Percentiles rank a stretch among this genome's conserved stretches.
phyloP scores from a whole-genome alignment of 64 coral and sea anemone species.

The Stichodactyla mertensii region DNA sequence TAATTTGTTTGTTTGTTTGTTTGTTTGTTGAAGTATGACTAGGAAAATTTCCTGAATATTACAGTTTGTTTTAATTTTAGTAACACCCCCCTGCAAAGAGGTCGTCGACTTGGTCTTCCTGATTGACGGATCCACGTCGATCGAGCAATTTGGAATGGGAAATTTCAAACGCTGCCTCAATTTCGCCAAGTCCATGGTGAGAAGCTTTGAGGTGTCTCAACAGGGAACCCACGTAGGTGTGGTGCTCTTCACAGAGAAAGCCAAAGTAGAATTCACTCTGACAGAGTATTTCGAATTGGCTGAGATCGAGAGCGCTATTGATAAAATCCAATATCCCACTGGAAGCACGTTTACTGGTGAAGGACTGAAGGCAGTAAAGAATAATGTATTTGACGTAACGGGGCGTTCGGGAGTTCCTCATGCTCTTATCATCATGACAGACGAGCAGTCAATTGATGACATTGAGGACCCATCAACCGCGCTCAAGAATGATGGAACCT shows the following conservation, averaged over 20 bases:
- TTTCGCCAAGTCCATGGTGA: conserved; percentile 27
- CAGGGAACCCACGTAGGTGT: conserved; percentile 28
- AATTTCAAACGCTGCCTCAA: conserved; percentile 22
- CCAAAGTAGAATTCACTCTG: background rate
- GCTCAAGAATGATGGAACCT: background rate
- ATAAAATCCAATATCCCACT: background rate
- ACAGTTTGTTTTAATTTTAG: background rate
- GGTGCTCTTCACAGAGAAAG: background rate
- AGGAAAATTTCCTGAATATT: too few species aligned
- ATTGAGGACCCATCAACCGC: background rate
- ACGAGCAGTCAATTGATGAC: background rate
- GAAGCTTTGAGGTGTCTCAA: conserved; percentile 16
- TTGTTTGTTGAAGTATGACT: background rate
- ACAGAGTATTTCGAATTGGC: background rate
- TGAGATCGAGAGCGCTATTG: background rate
- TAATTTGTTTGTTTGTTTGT: background rate
- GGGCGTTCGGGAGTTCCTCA: background rate
- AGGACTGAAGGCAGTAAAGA: background rate
- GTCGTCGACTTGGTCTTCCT: conserved; percentile 32
- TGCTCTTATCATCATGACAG: conserved; percentile 23
- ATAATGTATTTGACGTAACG: background rate
- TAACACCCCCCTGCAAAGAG: background rate
- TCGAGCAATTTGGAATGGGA: conserved; percentile 19
- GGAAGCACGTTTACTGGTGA: background rate
- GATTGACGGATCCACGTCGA: conserved; percentile 31